Evolutionary conservation across 2,113 vertebrate genomes (phyloP).

Genomic region (Dicrurus megarhynchus): DNA sequence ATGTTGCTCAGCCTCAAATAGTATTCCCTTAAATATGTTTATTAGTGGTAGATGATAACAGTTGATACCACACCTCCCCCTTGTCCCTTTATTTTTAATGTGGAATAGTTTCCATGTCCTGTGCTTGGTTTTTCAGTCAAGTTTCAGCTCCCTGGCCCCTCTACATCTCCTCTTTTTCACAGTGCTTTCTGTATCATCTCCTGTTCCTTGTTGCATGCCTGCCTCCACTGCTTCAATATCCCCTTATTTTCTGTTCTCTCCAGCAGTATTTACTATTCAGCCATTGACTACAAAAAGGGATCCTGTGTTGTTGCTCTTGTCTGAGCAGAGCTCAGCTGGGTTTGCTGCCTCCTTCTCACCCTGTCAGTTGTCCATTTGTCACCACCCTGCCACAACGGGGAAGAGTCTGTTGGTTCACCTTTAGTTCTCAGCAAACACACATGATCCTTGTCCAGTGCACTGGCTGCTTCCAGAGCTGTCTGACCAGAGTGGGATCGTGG

Average conservation of each 20-base stretch:
- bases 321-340: background rate
- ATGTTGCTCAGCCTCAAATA: background rate
- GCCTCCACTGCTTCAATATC: background rate
- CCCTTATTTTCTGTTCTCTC: background rate
- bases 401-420: background rate
- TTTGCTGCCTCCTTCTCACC: background rate
- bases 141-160: background rate
- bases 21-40: background rate
- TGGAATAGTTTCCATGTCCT: background rate
- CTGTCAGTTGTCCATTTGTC: fast-evolving
- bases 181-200: background rate
- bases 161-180: background rate
- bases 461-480: background rate
- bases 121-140: background rate
- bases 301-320: background rate
- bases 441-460: background rate
- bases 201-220: background rate
- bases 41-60: background rate
- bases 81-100: background rate
- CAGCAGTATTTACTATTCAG: background rate
- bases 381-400: background rate
- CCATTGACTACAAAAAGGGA: fast-evolving
- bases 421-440: background rate
- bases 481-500: background rate
- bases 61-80: background rate